A percentile compares a stretch with the other conserved stretches of the same genome.
Conservation (phyloP, 2,888 invertebrate genomes). For the Mythimna albipuncta region DNA sequence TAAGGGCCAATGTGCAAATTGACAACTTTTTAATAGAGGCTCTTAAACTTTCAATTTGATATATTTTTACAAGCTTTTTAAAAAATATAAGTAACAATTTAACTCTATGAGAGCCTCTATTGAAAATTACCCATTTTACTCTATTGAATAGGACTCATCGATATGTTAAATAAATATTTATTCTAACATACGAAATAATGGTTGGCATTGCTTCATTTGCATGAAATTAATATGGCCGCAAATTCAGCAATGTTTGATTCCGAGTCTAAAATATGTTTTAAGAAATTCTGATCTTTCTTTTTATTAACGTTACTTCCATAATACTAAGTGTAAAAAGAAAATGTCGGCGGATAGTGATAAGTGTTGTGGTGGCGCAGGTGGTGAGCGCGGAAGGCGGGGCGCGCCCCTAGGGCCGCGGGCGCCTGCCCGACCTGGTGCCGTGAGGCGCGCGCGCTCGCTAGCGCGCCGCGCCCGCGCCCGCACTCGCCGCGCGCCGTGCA, state of each 20-base stretch:
- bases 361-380: constrained; percentile 73
- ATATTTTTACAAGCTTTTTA: too few species aligned
- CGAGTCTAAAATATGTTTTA: background rate
- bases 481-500: constrained; percentile 60
- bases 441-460: constrained; percentile 82
- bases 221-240: background rate
- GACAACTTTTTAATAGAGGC: too few species aligned
- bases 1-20: too few species aligned
- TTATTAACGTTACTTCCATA: too few species aligned
- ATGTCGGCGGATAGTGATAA: background rate
- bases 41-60: too few species aligned
- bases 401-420: constrained; percentile 91
- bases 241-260: background rate
- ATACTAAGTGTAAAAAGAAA: too few species aligned
- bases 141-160: too few species aligned
- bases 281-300: background rate
- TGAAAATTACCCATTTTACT: too few species aligned
- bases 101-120: too few species aligned
- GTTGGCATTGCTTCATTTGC: background rate
- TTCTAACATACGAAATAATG: too few species aligned
- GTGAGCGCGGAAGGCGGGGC: constrained; percentile 82
- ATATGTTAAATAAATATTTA: too few species aligned
- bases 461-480: constrained; percentile 66
- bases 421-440: constrained; percentile 91
- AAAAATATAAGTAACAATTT: too few species aligned